phyloP scores from a whole-genome alignment of 2,888 invertebrate species.

The Pyrochroa serraticornis region DNA sequence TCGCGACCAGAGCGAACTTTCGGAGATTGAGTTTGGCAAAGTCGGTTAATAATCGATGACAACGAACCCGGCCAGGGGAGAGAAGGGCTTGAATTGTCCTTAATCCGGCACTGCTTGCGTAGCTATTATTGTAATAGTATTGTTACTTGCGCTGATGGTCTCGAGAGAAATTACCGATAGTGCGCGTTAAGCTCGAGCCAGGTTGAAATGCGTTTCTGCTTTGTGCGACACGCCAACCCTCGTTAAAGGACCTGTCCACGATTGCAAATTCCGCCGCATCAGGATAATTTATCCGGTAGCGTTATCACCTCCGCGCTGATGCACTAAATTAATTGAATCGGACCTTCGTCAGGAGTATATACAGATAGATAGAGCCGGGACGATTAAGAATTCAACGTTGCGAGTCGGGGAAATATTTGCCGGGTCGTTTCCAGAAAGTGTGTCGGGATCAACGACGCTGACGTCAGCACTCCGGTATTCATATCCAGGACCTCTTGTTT shows the following conservation, averaged over 20 bases:
- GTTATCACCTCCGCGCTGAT: slow-evolving; percentile 9
- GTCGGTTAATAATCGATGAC: not conserved
- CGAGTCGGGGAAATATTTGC: not conserved
- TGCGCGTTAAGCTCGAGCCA: slow-evolving; percentile 9
- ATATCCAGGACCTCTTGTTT: slow-evolving; percentile 21
- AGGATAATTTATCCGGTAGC: slow-evolving; percentile 14
- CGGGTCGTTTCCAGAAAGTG: too few species aligned
- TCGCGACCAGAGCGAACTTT: not conserved
- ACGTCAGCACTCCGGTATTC: slow-evolving; percentile 18
- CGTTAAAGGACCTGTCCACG: slow-evolving; percentile 20
- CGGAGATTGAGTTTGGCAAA: not conserved
- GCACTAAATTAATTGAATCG: slow-evolving; percentile 10
- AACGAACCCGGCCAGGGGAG: not conserved
- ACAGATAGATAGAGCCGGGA: not conserved
- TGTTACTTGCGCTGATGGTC: slow-evolving; percentile 19
- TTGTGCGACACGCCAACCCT: slow-evolving; percentile 22
- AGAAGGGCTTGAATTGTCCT: not conserved
- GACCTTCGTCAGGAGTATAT: slow-evolving; percentile 10
- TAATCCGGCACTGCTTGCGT: slow-evolving; percentile 19
- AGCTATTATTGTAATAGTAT: slow-evolving; percentile 25
- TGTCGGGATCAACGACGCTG: not conserved
- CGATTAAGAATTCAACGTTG: slow-evolving; percentile 13
- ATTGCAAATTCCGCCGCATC: slow-evolving; percentile 16
- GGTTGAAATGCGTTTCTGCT: slow-evolving; percentile 3
- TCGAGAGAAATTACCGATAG: slow-evolving; percentile 27